phyloP scores from a whole-genome alignment of 2,888 invertebrate genomes.

The Cenopis cana region DNA sequence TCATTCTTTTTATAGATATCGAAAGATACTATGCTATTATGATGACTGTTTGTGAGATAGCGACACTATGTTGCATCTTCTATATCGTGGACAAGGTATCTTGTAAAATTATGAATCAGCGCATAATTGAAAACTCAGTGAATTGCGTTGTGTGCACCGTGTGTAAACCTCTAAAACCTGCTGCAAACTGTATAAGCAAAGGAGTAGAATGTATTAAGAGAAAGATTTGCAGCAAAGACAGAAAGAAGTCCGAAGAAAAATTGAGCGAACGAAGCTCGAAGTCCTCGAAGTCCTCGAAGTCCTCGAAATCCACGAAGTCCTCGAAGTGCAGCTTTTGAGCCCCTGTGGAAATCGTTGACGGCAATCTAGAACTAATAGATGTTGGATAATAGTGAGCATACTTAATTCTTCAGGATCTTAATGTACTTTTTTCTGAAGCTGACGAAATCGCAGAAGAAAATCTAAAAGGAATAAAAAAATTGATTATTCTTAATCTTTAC shows the following conservation, averaged over 20 bases:
- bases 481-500: no score
- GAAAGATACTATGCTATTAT: not conserved
- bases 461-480: not conserved
- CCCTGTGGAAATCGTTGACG: not conserved
- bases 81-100: not conserved
- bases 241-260: no score
- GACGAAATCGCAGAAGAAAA: not conserved
- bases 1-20: not conserved
- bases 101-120: not conserved
- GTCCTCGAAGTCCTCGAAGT: no score
- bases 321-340: no score
- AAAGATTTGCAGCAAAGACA: not conserved
- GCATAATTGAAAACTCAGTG: not conserved
- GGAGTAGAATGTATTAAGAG: not conserved
- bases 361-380: not conserved
- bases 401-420: no score
- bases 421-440: no score
- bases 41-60: not conserved
- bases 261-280: no score
- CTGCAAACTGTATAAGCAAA: not conserved
- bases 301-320: no score
- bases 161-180: not conserved
- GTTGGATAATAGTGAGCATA: no score
- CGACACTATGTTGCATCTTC: not conserved
- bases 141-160: not conserved